Evolutionary conservation across 1,140 invertebrate species (phyloP).

Genomic region (Atopsyche davidsoni): DNA sequence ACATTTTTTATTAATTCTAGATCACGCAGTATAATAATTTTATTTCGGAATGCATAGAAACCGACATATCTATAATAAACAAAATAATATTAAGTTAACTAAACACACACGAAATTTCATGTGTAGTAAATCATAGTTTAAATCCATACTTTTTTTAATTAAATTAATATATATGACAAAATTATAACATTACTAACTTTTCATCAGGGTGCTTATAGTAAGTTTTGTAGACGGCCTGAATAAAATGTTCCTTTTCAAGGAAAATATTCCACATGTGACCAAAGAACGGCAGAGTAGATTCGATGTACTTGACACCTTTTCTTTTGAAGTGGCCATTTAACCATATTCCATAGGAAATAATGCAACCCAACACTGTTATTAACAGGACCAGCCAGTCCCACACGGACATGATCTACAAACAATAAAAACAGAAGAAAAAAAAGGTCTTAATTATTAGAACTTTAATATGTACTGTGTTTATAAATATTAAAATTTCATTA

Average conservation of each 20-base stretch:
- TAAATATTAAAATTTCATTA: no score
- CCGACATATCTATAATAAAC: slow-evolving; percentile 40
- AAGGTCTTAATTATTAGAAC: no score
- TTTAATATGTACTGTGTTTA: no score
- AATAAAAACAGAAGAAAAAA: no score
- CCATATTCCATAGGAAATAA: slow-evolving; percentile 22
- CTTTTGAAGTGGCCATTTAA: slow-evolving; percentile 27
- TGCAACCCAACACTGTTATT: slow-evolving; percentile 3
- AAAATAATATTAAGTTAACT: neutral
- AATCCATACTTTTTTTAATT: no score
- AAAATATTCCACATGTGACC: slow-evolving; percentile 29
- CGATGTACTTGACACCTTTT: slow-evolving; percentile 18
- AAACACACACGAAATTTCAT: no score
- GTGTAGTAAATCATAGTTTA: no score
- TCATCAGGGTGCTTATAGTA: slow-evolving; percentile 20
- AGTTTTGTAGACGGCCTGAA: slow-evolving; percentile 24
- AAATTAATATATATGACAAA: neutral
- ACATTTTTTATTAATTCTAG: slow-evolving; percentile 51
- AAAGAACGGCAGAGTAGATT: slow-evolving; percentile 22
- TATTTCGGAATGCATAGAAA: slow-evolving; percentile 43
- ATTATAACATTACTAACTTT: slow-evolving; percentile 13
- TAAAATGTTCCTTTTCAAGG: slow-evolving; percentile 25
- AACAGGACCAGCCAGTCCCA: slow-evolving; percentile 15
- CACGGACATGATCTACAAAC: neutral
- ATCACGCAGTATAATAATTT: slow-evolving; percentile 48